phyloP scores from a whole-genome alignment of 2,113 vertebrate genomes.

The Ophthalmolycus amberensis region DNA sequence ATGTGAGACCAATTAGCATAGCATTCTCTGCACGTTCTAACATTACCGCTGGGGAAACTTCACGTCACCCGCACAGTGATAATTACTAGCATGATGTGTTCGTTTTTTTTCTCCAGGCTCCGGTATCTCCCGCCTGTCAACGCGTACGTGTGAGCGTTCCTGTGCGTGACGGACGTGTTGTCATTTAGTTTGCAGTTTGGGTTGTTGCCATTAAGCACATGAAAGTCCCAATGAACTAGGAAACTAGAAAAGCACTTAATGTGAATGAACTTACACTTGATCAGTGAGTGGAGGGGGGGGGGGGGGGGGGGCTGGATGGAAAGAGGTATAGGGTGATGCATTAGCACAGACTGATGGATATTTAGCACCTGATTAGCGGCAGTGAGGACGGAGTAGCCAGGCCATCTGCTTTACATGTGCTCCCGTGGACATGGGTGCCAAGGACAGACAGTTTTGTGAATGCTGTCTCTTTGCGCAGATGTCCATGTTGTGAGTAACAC shows the following conservation, averaged over 20 bases:
- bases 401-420: constrained; percentile 81
- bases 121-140: neutral
- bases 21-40: neutral
- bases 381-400: constrained; percentile 61
- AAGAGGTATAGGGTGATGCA: neutral
- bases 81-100: constrained; percentile 1
- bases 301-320: neutral
- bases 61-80: constrained; percentile 6
- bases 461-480: constrained; percentile 17
- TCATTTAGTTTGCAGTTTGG: neutral
- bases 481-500: neutral
- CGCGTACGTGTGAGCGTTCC: neutral
- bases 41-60: neutral
- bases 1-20: too few species aligned
- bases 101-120: neutral
- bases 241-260: neutral
- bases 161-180: neutral
- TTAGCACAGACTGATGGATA: constrained; percentile 69
- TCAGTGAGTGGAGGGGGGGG: neutral
- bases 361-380: constrained; percentile 79
- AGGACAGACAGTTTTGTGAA: constrained; percentile 49
- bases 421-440: constrained; percentile 63
- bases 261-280: neutral
- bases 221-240: neutral
- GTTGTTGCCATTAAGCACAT: neutral